Base-by-base conservation (phyloP, 64 coral and sea anemone species). In the Actinia equina region DNA sequence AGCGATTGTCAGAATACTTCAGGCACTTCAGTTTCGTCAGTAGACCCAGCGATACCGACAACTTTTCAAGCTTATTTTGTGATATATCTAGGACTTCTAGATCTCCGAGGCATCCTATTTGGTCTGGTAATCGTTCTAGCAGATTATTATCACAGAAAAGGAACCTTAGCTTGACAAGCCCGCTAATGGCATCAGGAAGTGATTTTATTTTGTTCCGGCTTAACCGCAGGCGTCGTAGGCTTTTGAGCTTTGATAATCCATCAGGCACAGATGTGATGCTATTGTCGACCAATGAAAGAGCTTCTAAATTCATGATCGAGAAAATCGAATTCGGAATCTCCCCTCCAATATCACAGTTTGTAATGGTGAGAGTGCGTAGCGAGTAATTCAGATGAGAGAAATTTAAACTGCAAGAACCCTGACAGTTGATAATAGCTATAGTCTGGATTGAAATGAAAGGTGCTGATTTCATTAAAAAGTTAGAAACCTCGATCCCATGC, bases 261-360 rank as follows among this genome's bases (percentile, higher is more conserved):
- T 85, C 86, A 7, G 91, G 84, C 17, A 97, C 54, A 54, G 86
- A 86, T 9, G 71, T 81, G 23, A 88, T 84, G 27, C 87, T 87
- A 1, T 55, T 87, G 76, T 91, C 89, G 1, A 88, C 80, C 49
- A 97, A 77, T 60, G 82, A 90, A 7, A 97, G 86, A 80, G 79
- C 87, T 59, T 90, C 83, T 6, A 97, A 49, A 4, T 78, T 93
- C 3, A 65, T 53, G 46, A 97, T 76, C 30, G 91, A 90, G 81
- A 89, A 97, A 7, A 97, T 79, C 0, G 94, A 93, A 1, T 77
- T 85, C 18, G 94, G 94, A n/a, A 97, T 57, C 22, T 97, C 94
- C 37, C 71, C 14, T 37, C 88, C 82, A 46, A 97, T 54, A 81
- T 97, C 94, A 25, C 94, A 93, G 74, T 88, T 97, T 65, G 94